Percentiles rank a stretch among this genome's conserved stretches.
Evolutionary conservation across 2,888 invertebrate species (phyloP).

Genomic region (Onthophagus sagittarius): DNA sequence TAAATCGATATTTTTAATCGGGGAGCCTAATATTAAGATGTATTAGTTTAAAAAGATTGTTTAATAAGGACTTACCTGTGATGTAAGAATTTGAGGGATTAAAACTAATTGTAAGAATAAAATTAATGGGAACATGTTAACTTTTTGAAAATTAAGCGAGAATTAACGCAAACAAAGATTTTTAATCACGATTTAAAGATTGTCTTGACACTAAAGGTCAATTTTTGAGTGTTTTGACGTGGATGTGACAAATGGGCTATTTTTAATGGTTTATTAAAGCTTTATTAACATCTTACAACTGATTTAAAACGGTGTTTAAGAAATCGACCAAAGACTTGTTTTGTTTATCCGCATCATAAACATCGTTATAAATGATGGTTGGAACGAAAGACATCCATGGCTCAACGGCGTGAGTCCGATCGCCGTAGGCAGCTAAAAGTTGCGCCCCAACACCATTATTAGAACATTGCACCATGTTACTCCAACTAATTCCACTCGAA

Average conservation of each 20-base stretch:
- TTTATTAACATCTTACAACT: conserved; percentile 18
- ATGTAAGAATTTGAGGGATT: too few species aligned
- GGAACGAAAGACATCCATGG: conserved; percentile 47
- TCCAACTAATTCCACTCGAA: conserved; percentile 31
- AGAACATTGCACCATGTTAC: conserved; percentile 36
- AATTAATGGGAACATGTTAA: too few species aligned
- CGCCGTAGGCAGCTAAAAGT: conserved; percentile 43
- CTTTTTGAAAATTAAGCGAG: too few species aligned
- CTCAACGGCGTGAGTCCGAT: conserved; percentile 41
- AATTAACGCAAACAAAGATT: too few species aligned
- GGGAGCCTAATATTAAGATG: conserved; percentile 20
- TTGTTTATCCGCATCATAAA: conserved; percentile 28
- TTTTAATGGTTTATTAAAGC: background rate
- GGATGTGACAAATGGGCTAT: background rate
- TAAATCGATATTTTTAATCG: conserved; percentile 47
- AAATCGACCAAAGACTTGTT: conserved; percentile 30
- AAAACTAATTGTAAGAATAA: too few species aligned
- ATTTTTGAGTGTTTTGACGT: too few species aligned
- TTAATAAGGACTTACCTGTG: too few species aligned
- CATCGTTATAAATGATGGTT: conserved; percentile 46
- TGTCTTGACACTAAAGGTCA: too few species aligned
- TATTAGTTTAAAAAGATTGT: too few species aligned
- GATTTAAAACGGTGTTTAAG: conserved; percentile 28
- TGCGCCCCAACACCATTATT: conserved; percentile 36
- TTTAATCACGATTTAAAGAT: too few species aligned